Evolutionary conservation across 2,797 vertebrate genomes (phyloP).

Genomic region (Silurus lanzhouensis): DNA sequence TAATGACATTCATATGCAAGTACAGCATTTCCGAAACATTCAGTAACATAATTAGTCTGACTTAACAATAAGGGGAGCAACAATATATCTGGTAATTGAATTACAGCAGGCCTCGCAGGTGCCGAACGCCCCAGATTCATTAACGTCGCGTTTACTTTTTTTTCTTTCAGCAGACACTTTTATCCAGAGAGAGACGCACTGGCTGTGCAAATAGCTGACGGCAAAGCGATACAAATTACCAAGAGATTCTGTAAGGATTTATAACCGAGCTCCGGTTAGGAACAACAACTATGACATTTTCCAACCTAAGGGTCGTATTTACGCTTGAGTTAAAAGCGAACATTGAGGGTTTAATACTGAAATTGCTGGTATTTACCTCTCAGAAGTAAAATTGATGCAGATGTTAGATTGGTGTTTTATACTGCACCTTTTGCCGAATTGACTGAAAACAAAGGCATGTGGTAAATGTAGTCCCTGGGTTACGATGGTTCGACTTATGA

Average conservation of each 20-base stretch:
- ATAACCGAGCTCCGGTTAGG: neutral
- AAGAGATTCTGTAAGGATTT: neutral
- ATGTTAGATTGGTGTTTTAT: neutral
- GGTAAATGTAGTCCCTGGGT: too few relatives aligned
- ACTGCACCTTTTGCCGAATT: neutral
- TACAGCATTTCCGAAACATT: slow-evolving; percentile 11
- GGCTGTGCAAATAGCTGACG: neutral
- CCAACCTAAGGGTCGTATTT: neutral
- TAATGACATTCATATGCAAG: slow-evolving; percentile 11
- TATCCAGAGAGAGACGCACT: neutral
- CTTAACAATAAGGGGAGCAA: slow-evolving; percentile 16
- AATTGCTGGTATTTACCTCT: neutral
- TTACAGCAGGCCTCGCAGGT: neutral
- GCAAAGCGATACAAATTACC: slow-evolving; percentile 4
- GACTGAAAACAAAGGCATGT: neutral
- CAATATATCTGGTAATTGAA: slow-evolving; percentile 15
- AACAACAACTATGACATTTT: neutral
- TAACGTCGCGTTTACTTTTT: neutral
- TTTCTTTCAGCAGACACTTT: neutral
- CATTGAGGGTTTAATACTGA: neutral
- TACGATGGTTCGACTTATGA: too few relatives aligned
- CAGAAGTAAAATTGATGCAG: neutral
- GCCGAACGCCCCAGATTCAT: neutral
- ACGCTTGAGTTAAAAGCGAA: too few relatives aligned
- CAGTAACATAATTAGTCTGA: slow-evolving; percentile 17